Evolutionary conservation across 2,797 vertebrate genomes (phyloP).

Genomic region (Rallus crepitans): DNA sequence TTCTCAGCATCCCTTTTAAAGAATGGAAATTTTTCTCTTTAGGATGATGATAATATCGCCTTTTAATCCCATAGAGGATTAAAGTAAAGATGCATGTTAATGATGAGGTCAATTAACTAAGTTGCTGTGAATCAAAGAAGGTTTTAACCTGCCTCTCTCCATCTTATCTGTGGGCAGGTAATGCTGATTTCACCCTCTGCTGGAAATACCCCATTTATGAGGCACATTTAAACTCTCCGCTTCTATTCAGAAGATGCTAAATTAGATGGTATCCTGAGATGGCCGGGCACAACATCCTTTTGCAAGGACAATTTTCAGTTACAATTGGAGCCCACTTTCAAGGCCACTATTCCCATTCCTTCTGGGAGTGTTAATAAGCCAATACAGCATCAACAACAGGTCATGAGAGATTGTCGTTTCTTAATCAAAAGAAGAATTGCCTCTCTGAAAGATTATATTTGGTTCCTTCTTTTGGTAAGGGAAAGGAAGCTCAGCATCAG

Average conservation of each 20-base stretch:
- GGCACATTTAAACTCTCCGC: not conserved
- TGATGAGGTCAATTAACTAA: not conserved
- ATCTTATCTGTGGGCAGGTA: not conserved
- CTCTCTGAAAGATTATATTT: conserved; percentile 18
- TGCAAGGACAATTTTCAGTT: not conserved
- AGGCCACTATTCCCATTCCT: not conserved
- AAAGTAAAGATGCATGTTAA: not conserved
- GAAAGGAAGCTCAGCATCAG: conserved; percentile 31
- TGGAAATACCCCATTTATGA: not conserved
- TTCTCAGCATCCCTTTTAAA: not conserved
- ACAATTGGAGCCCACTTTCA: not conserved
- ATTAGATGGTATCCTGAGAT: not conserved
- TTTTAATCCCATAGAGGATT: not conserved
- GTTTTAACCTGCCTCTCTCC: not conserved
- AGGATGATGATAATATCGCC: not conserved
- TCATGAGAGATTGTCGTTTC: not conserved
- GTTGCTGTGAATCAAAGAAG: not conserved
- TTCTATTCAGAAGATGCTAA: not conserved
- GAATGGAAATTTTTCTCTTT: not conserved
- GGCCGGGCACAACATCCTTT: not conserved
- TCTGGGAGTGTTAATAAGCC: not conserved
- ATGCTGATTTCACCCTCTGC: not conserved
- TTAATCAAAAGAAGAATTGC: conserved; percentile 47
- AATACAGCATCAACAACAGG: not conserved
- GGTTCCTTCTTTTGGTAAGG: not conserved